These are phyloP conservation scores for Fukomys damarensis DNA, from an alignment of 2,113 vertebrate genomes.

Conservation along the genomic window DNA sequence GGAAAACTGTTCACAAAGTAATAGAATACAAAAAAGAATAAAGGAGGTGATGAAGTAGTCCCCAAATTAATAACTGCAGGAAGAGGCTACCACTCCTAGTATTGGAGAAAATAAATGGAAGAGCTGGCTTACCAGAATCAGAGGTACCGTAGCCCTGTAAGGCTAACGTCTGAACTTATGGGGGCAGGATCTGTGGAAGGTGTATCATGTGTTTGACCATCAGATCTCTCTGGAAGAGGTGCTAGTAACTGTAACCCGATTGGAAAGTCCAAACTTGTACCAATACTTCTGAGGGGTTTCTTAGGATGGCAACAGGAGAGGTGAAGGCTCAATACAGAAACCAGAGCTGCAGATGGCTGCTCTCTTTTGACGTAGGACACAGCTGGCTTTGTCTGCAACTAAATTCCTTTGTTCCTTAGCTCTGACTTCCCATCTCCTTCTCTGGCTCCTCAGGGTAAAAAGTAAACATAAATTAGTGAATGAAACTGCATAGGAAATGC, in stretches of 20 bases:
- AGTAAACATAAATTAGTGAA: background rate
- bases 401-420: background rate
- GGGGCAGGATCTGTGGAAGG: background rate
- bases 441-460: background rate
- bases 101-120: background rate
- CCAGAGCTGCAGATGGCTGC: background rate
- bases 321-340: background rate
- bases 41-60: background rate
- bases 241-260: background rate
- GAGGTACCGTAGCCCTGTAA: no score
- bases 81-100: background rate
- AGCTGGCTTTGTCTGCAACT: background rate
- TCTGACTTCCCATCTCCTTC: background rate
- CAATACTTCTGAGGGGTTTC: no score
- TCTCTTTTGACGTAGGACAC: background rate
- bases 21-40: background rate
- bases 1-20: background rate
- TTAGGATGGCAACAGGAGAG: background rate
- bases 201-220: background rate
- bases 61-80: background rate
- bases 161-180: background rate
- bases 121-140: background rate
- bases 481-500: background rate
- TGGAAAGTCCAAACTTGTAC: background rate
- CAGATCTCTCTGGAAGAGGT: background rate